Evolutionary conservation across 2,113 vertebrate species (phyloP).

Genomic region (Alosa alosa): DNA sequence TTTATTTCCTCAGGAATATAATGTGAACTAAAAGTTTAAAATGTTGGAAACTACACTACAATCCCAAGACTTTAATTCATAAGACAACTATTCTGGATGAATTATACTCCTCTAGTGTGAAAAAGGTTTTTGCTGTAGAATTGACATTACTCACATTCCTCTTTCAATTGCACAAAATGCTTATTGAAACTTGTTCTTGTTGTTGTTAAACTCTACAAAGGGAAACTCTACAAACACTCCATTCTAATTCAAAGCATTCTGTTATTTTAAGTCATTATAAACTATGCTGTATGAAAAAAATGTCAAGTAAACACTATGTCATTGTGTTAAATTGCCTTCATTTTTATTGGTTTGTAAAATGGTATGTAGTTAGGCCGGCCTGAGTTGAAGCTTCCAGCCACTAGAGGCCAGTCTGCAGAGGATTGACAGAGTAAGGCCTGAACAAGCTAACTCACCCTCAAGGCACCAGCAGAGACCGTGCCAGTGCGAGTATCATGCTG

Average conservation of each 20-base stretch:
- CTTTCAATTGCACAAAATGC: background rate
- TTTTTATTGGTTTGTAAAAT: background rate
- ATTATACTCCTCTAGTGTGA: background rate
- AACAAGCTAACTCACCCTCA: no score
- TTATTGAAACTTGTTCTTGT: background rate
- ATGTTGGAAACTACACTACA: background rate
- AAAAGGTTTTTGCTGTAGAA: background rate
- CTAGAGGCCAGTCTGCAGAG: no score
- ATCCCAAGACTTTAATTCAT: background rate
- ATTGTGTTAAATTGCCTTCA: background rate
- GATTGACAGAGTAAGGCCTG: no score
- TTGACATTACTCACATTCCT: background rate
- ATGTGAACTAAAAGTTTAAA: background rate
- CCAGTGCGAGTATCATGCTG: no score
- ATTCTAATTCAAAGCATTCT: background rate
- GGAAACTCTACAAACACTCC: background rate
- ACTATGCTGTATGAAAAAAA: background rate
- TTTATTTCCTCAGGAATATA: background rate
- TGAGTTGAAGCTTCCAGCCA: no score
- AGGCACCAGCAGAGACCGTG: no score
- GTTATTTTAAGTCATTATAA: background rate
- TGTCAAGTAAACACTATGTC: constrained; percentile 2
- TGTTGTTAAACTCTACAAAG: background rate
- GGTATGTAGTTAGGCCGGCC: no score
- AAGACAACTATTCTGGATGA: background rate